phyloP scores from a whole-genome alignment of 2,797 vertebrate species.

The Argya squamiceps region DNA sequence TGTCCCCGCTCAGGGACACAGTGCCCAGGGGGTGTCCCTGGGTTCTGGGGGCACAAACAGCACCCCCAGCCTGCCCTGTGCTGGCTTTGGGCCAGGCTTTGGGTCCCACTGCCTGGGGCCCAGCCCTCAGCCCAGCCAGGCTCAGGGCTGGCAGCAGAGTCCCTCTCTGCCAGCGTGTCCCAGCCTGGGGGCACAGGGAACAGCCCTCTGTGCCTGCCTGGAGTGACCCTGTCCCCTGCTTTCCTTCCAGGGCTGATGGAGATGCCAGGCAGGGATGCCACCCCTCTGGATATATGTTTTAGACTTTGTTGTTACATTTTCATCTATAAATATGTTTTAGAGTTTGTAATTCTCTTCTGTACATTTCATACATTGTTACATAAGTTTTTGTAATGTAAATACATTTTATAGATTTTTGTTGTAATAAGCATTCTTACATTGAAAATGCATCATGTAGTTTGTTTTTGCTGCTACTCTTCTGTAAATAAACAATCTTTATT shows the following conservation, averaged over 20 bases:
- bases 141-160: not conserved
- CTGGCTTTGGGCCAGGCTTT: not conserved
- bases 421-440: too few species aligned
- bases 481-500: too few species aligned
- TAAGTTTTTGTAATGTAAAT: too few species aligned
- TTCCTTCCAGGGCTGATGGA: not conserved
- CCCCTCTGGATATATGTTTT: not conserved
- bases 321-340: not conserved
- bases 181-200: not conserved
- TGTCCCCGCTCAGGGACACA: not conserved
- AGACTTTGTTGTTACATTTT: too few species aligned
- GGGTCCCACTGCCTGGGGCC: not conserved
- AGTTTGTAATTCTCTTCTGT: too few species aligned
- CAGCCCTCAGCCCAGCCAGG: not conserved
- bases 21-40: not conserved
- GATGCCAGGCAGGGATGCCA: rapidly evolving
- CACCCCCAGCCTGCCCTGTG: not conserved
- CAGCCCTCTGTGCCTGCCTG: not conserved
- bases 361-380: too few species aligned
- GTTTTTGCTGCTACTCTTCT: too few species aligned
- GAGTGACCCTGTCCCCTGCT: rapidly evolving
- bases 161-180: not conserved
- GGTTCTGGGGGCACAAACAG: not conserved
- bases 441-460: too few species aligned
- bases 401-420: too few species aligned